Conservation (phyloP, 2,888 invertebrate species). For the Leptinotarsa peninsularis region DNA sequence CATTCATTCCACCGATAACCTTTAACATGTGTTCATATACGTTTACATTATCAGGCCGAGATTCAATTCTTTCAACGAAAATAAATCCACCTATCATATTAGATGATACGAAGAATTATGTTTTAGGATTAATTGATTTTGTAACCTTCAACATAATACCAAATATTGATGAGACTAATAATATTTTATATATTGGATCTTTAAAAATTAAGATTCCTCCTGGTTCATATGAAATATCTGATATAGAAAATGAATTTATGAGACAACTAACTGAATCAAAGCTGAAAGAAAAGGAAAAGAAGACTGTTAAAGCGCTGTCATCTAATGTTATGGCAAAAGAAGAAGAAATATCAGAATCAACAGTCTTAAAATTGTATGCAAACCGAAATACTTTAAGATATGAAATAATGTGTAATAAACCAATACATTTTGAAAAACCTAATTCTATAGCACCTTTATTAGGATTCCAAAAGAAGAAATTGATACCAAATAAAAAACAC, state of each 20-base stretch:
- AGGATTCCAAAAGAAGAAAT: background rate
- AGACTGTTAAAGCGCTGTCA: background rate
- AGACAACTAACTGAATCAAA: background rate
- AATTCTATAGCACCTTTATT: background rate
- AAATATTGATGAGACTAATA: background rate
- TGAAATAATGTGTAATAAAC: background rate
- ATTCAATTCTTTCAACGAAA: background rate
- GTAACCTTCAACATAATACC: background rate
- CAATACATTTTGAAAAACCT: background rate
- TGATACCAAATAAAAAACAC: background rate
- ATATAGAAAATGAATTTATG: background rate
- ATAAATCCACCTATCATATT: constrained; percentile 10
- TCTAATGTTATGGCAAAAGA: background rate
- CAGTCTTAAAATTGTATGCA: too few species aligned
- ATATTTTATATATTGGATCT: background rate
- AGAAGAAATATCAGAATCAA: too few species aligned
- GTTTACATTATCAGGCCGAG: background rate
- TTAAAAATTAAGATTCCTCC: background rate
- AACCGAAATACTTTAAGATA: background rate
- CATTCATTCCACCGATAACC: background rate
- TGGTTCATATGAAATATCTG: background rate
- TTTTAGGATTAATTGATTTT: background rate
- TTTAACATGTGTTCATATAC: constrained; percentile 2
- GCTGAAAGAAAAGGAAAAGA: background rate
- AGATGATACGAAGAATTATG: background rate